phyloP scores from a whole-genome alignment of 2,797 vertebrate genomes.

The Notolabrus celidotus region DNA sequence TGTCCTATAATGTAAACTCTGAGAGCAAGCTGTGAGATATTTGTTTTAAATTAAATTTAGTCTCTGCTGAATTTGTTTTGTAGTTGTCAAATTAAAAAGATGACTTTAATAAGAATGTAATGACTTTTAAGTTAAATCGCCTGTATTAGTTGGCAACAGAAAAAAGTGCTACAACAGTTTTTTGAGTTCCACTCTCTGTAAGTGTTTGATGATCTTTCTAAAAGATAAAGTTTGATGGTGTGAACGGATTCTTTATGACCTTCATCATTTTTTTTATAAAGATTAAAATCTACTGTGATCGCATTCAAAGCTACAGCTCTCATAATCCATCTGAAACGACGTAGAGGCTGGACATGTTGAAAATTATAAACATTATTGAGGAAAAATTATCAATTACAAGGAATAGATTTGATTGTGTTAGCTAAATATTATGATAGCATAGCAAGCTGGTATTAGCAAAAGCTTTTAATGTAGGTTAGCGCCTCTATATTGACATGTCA shows the following conservation, averaged over 20 bases:
- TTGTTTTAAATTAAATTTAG: background rate
- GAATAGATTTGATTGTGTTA: conserved; percentile 3
- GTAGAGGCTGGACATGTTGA: background rate
- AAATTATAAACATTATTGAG: conserved; percentile 2
- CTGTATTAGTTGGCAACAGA: too few relatives aligned
- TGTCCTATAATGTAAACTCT: conserved; percentile 12
- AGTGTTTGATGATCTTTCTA: background rate
- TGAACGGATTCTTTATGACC: background rate
- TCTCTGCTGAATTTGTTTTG: background rate
- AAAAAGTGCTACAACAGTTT: background rate
- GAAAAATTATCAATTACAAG: background rate
- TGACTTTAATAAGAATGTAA: background rate
- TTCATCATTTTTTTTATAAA: background rate
- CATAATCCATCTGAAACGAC: background rate
- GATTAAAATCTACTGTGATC: background rate
- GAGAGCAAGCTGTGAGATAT: conserved; percentile 24
- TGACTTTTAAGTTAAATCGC: background rate
- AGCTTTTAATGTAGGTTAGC: conserved; percentile 27
- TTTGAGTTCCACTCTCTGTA: background rate
- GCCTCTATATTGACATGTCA: conserved; percentile 7
- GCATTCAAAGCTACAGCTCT: conserved; percentile 3
- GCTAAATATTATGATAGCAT: conserved; percentile 44
- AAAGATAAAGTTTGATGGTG: background rate
- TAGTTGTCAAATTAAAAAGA: too few relatives aligned
- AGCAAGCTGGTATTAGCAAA: conserved; percentile 11